phyloP scores from a whole-genome alignment of 2,797 vertebrate genomes.

The Dryobates pubescens region DNA sequence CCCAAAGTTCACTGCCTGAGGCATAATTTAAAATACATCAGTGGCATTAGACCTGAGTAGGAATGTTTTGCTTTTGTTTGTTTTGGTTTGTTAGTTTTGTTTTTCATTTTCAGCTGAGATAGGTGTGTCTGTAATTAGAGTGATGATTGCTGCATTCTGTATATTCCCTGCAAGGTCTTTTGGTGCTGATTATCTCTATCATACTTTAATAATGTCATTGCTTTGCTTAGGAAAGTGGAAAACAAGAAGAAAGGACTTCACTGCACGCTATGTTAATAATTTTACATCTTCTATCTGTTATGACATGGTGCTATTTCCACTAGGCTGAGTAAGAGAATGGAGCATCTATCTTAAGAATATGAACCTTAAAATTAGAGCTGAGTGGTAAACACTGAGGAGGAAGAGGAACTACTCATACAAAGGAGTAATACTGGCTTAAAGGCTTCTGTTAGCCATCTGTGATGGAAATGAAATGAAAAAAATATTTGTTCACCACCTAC shows the following conservation, averaged over 20 bases:
- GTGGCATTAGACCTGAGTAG: not conserved
- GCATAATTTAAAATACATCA: slow-evolving; percentile 26
- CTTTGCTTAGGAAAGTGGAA: slow-evolving; percentile 25
- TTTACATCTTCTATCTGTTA: not conserved
- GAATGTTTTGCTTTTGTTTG: not conserved
- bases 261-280: slow-evolving; percentile 15
- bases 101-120: not conserved
- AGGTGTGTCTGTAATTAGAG: slow-evolving; percentile 31
- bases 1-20: not conserved
- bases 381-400: not conserved
- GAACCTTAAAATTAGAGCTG: not conserved
- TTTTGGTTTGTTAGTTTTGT: too few relatives aligned
- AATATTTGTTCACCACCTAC: not conserved
- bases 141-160: not conserved
- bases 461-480: not conserved
- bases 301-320: not conserved
- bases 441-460: not conserved
- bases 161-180: slow-evolving; percentile 34
- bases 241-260: not conserved
- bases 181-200: not conserved
- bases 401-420: not conserved
- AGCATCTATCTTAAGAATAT: not conserved
- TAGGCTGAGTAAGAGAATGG: not conserved
- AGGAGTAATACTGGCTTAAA: not conserved
- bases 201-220: slow-evolving; percentile 3